Conservation (phyloP, 2,797 vertebrate genomes). For the Tympanoctomys barrerae region DNA sequence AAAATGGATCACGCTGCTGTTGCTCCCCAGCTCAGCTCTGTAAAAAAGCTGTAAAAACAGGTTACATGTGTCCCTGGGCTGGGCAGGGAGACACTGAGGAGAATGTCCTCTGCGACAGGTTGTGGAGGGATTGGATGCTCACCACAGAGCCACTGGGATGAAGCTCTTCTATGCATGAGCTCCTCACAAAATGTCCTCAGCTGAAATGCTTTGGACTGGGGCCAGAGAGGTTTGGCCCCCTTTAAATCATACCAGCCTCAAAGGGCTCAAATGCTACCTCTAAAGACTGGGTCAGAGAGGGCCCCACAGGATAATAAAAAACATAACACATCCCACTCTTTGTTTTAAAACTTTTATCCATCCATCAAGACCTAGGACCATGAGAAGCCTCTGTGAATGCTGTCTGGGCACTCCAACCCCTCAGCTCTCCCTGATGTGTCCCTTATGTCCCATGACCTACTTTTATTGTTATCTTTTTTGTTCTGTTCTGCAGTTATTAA, state of each 20-base stretch:
- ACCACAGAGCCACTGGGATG: background rate
- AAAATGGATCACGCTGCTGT: conserved; percentile 51
- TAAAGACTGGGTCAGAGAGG: background rate
- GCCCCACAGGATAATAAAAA: background rate
- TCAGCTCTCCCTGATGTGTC: background rate
- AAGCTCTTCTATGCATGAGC: background rate
- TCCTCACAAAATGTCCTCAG: background rate
- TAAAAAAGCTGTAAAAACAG: conserved; percentile 64
- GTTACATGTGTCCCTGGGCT: background rate
- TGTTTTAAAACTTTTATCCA: conserved; percentile 8
- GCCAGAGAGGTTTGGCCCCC: background rate
- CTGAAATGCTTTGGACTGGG: background rate
- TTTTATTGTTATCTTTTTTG: background rate
- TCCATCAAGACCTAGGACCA: background rate
- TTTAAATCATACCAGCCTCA: background rate
- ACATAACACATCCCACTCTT: background rate
- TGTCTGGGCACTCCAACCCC: background rate
- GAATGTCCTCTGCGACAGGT: accelerated
- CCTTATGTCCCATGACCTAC: background rate
- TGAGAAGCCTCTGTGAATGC: background rate
- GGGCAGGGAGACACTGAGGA: background rate
- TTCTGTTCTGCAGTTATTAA: background rate
- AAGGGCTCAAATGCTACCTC: background rate
- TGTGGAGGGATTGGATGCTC: accelerated
- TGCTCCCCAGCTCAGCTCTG: conserved; percentile 47